Base-by-base conservation (phyloP, 2,888 invertebrate genomes). In the Nemotelus nigrinus region DNA sequence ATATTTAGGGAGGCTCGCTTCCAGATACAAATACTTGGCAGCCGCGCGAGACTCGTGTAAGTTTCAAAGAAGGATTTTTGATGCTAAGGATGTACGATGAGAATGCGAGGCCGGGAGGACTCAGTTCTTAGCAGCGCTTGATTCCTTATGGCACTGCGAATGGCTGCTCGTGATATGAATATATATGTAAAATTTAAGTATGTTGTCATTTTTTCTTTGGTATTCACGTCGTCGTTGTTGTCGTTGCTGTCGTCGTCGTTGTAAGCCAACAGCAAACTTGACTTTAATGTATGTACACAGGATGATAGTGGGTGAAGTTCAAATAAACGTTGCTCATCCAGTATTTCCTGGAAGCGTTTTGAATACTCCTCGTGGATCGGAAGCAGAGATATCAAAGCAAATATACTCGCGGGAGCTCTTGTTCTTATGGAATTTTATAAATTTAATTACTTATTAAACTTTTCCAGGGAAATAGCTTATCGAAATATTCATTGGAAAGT, bases 361-460 rank as follows among this genome's bases (percentile, higher is more conserved):
- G 44, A 70, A 70, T 70, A 65, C n/a, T 65, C 47, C 47, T 10
- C 7, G 25, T 25, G 25, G 25, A 25, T 25, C 25, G 25, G 25
- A 25, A 25, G 25, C 25, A 25, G 25, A 25, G 25, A 25, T 25
- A 25, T 25, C 25, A 25, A 25, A 25, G 25, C 25, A 25, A 25
- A 25, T 25, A 25, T 25, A 25, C 25, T 25, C 25, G 25, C 25
- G 25, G 1, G 1, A 25, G 41, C 41, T 65, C 45, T 10, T 65
- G 65, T 65, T 43, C 25, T 65, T 65, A 47, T 45, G 53, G 55
- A 53, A 70, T 70, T 55, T 70, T n/a, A 10, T n/a, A 55, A 70
- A 70, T 70, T 70, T 70, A 70, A 70, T 53, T 70, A 70, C 47
- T 70, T 55, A 70, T 70, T 70, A 70, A 55, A 70, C 70, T 70